phyloP scores from a whole-genome alignment of 2,113 vertebrate genomes.

The Limanda limanda region DNA sequence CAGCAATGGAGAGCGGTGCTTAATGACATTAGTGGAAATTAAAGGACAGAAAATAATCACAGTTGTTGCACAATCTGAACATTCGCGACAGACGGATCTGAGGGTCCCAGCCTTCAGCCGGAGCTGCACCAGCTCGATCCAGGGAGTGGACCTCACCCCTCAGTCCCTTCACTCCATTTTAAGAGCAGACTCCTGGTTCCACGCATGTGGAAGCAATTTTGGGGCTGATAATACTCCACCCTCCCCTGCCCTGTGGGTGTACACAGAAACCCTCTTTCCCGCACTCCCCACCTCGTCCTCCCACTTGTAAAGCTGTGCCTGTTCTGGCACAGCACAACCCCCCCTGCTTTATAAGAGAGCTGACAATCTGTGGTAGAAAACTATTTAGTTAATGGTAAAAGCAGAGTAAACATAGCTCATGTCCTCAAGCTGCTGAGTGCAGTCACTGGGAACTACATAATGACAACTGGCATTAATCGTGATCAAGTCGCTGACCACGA shows the following conservation, averaged over 20 bases:
- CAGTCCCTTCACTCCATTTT: constrained; percentile 33
- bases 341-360: constrained; percentile 50
- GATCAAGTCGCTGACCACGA: constrained; percentile 2
- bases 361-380: constrained; percentile 47
- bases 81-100: background rate
- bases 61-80: too few species aligned
- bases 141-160: constrained; percentile 13
- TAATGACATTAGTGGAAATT: too few species aligned
- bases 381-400: constrained; percentile 51
- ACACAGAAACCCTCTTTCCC: constrained; percentile 39
- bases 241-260: constrained; percentile 35
- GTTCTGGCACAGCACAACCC: constrained; percentile 40
- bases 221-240: constrained; percentile 49
- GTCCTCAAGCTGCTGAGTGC: constrained; percentile 16
- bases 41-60: background rate
- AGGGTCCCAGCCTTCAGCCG: constrained; percentile 9
- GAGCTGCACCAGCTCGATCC: background rate
- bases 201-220: constrained; percentile 76
- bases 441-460: constrained; percentile 8
- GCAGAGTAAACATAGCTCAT: constrained; percentile 24
- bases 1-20: too few species aligned
- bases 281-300: constrained; percentile 29
- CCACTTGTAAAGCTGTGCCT: constrained; percentile 60
- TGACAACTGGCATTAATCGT: constrained; percentile 1
- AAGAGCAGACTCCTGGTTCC: constrained; percentile 44